phyloP scores from a whole-genome alignment of 2,888 invertebrate genomes.

The Cataglyphis altisquamis region DNA sequence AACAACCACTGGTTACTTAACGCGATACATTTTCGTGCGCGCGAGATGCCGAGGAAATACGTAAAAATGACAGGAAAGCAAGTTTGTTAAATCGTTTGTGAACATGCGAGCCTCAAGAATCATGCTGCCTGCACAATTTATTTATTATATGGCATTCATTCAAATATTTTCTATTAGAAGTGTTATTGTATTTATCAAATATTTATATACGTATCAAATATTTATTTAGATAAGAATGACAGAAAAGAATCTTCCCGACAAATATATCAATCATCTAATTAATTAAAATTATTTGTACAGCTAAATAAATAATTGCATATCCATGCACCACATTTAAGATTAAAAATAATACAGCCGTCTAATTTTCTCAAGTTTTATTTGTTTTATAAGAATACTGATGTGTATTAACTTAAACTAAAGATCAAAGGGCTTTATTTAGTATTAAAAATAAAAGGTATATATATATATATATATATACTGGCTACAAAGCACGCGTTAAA shows the following conservation, averaged over 20 bases:
- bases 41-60: neutral
- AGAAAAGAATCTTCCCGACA: neutral
- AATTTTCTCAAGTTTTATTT: neutral
- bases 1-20: constrained; percentile 7
- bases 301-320: neutral
- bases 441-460: neutral
- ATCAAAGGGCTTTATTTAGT: neutral
- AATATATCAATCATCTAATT: neutral
- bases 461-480: no score
- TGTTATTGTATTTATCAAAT: constrained; percentile 36
- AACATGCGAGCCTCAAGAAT: constrained; percentile 10
- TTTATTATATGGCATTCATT: constrained; percentile 28
- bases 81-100: constrained; percentile 23
- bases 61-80: constrained; percentile 29
- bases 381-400: neutral
- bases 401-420: neutral
- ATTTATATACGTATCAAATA: constrained; percentile 32
- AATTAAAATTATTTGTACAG: neutral
- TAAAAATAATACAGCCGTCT: neutral
- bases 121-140: constrained; percentile 9
- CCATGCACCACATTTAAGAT: neutral
- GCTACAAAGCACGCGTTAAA: neutral
- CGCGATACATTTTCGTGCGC: constrained; percentile 12
- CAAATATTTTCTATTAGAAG: neutral
- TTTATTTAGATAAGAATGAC: neutral